Conservation (phyloP, 1,140 invertebrate genomes). For the Pseudoatta argentina region DNA sequence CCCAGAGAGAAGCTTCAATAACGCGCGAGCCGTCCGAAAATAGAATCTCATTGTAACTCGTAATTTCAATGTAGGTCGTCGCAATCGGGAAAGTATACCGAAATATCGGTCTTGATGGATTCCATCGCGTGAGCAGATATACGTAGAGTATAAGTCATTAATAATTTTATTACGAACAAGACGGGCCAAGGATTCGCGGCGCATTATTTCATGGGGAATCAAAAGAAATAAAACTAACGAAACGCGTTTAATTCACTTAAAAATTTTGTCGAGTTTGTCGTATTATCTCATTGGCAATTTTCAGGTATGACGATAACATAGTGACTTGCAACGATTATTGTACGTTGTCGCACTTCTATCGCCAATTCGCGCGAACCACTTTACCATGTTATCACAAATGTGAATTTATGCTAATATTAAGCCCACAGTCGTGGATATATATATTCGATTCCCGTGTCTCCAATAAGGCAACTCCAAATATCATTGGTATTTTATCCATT, state of each 20-base stretch:
- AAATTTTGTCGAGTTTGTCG: neutral
- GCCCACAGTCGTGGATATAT: neutral
- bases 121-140: slow-evolving; percentile 12
- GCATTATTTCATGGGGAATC: neutral
- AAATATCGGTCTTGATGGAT: slow-evolving; percentile 7
- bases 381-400: slow-evolving; percentile 6
- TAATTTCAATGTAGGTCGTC: neutral
- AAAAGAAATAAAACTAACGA: neutral
- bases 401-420: slow-evolving; percentile 24
- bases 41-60: slow-evolving; percentile 18
- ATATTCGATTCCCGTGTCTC: neutral
- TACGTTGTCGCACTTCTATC: slow-evolving; percentile 1
- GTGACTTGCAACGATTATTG: slow-evolving; percentile 38
- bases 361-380: neutral
- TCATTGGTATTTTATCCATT: neutral
- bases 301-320: slow-evolving; percentile 45
- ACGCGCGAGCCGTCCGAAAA: slow-evolving; percentile 17
- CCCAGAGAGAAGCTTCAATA: neutral
- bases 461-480: neutral
- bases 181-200: neutral
- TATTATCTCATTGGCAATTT: slow-evolving; percentile 47
- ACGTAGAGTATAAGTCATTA: slow-evolving; percentile 10
- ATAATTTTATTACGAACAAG: slow-evolving; percentile 32
- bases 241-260: neutral
- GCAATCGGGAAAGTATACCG: slow-evolving; percentile 22